A percentile compares a stretch with the other conserved stretches of the same genome.
phyloP scores from a whole-genome alignment of 2,888 invertebrate genomes.

The Callyntrura guangdongensis region DNA sequence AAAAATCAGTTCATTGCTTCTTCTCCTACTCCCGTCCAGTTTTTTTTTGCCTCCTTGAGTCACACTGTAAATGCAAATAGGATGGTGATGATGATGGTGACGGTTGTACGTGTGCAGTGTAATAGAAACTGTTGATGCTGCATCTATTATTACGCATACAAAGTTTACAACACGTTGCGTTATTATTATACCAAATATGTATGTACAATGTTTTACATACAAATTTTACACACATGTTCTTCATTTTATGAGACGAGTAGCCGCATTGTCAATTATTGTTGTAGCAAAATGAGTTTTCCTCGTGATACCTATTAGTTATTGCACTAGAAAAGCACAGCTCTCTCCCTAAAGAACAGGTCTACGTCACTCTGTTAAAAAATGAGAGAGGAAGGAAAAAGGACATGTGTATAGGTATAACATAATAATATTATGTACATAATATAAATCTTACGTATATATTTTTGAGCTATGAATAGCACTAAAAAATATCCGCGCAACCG shows the following conservation, averaged over 20 bases:
- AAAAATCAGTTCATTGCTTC: constrained; percentile 48
- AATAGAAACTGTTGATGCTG: constrained; percentile 1
- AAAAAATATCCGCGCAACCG: constrained; percentile 1
- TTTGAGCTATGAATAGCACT: not conserved
- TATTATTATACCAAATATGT: not conserved
- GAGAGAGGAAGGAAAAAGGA: constrained; percentile 26
- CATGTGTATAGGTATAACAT: not conserved
- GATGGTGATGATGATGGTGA: not conserved
- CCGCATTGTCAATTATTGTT: not conserved
- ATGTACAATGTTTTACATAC: too few relatives aligned
- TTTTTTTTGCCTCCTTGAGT: not conserved
- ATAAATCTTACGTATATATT: not conserved
- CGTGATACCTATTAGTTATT: not conserved
- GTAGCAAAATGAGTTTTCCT: too few relatives aligned
- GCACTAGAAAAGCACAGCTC: not conserved
- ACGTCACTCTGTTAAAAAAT: not conserved
- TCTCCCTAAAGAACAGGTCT: constrained; percentile 21
- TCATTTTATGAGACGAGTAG: not conserved
- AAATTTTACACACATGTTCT: too few relatives aligned
- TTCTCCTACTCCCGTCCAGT: constrained; percentile 24
- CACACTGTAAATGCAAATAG: not conserved
- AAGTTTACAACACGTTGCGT: constrained; percentile 16
- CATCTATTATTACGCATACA: constrained; percentile 42
- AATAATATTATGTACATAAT: too few relatives aligned
- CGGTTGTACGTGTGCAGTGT: not conserved